Conservation (phyloP, 1,140 invertebrate genomes). For the Cryptotermes secundus region DNA sequence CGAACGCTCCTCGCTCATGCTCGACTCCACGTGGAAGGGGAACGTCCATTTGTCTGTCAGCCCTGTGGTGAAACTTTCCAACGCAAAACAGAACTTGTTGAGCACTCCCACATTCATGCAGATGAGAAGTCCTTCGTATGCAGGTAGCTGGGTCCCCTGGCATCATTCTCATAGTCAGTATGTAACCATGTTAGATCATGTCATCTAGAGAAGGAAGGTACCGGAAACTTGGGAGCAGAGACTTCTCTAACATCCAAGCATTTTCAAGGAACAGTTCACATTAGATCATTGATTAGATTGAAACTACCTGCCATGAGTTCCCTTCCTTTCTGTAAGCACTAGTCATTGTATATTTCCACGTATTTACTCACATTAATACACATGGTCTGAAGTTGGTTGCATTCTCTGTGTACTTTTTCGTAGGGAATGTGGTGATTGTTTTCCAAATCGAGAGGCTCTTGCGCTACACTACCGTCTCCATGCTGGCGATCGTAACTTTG, state of each 20-base stretch:
- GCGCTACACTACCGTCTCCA: slow-evolving; percentile 78
- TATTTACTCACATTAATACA: background rate
- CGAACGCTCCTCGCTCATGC: slow-evolving; percentile 75
- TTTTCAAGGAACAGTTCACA: background rate
- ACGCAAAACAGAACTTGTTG: slow-evolving; percentile 64
- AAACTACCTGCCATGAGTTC: background rate
- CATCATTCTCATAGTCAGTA: background rate
- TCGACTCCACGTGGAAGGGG: slow-evolving; percentile 47
- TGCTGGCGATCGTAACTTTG: slow-evolving; percentile 77
- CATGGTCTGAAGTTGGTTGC: background rate
- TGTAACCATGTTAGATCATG: background rate
- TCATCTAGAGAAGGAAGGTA: too few relatives aligned
- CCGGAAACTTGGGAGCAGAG: too few relatives aligned
- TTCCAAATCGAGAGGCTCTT: slow-evolving; percentile 70
- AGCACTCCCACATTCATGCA: slow-evolving; percentile 49
- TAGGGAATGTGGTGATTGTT: slow-evolving; percentile 65
- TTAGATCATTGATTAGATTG: background rate
- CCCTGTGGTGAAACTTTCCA: slow-evolving; percentile 76
- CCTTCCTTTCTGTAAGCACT: background rate
- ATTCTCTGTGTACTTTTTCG: slow-evolving; percentile 36
- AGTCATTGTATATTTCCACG: background rate
- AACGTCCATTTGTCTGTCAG: slow-evolving; percentile 53
- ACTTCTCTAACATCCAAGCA: too few relatives aligned
- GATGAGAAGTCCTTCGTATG: slow-evolving; percentile 32
- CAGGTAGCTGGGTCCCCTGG: slow-evolving; percentile 23